These are phyloP conservation scores for Galeopsomyia nigrocyanea DNA, from an alignment of 2,888 invertebrate species.

Conservation along the genomic window DNA sequence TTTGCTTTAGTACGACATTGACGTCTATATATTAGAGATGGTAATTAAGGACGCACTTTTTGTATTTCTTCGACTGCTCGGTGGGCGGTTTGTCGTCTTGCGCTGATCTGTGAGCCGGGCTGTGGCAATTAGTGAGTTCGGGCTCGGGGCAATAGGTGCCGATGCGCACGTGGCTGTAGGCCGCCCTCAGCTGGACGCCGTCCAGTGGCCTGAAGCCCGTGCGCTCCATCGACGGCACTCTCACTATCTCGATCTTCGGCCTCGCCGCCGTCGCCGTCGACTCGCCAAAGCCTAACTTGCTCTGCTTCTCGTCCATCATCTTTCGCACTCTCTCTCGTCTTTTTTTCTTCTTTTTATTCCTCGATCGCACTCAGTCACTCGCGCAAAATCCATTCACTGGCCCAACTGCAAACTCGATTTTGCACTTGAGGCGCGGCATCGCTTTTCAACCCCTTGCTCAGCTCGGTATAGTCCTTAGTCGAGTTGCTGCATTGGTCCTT, in stretches of 20 bases:
- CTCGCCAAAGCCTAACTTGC: conserved; percentile 49
- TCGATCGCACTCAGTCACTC: neutral
- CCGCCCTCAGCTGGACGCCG: conserved; percentile 62
- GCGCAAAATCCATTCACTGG: neutral
- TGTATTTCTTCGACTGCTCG: conserved; percentile 61
- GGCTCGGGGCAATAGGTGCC: conserved; percentile 64
- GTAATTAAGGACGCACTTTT: too few species aligned
- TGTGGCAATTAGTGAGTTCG: conserved; percentile 35
- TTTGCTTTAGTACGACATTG: neutral
- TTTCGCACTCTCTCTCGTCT: neutral
- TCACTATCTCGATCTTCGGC: conserved; percentile 64
- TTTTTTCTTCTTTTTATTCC: conserved; percentile 44
- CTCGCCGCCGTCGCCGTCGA: conserved; percentile 41
- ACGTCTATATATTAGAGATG: too few species aligned
- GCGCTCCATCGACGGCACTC: conserved; percentile 63
- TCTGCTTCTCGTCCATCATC: conserved; percentile 37
- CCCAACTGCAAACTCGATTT: conserved; percentile 19
- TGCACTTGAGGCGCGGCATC: conserved; percentile 34
- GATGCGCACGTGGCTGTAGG: conserved; percentile 63
- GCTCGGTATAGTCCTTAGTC: too few species aligned
- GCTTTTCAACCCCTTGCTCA: too few species aligned
- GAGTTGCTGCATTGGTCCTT: too few species aligned
- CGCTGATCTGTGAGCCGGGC: neutral
- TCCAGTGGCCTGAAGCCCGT: conserved; percentile 63
- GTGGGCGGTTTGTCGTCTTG: conserved; percentile 60